Evolutionary conservation across 1,140 invertebrate species (phyloP).

Genomic region (Aphis craccivora): DNA sequence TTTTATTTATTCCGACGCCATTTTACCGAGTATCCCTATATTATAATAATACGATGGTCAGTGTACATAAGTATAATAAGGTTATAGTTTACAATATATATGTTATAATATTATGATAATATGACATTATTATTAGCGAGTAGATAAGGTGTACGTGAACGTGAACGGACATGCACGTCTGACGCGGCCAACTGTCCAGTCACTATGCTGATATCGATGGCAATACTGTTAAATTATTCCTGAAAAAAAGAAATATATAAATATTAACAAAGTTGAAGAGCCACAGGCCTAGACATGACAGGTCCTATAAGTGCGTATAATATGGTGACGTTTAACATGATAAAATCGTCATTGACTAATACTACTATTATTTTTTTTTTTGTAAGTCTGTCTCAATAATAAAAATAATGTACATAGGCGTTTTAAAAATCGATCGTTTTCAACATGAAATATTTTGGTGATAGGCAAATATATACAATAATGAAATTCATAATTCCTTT

Average conservation of each 20-base stretch:
- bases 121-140: neutral
- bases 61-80: neutral
- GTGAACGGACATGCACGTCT: neutral
- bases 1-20: neutral
- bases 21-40: neutral
- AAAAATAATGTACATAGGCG: too few relatives aligned
- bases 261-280: neutral
- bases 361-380: too few relatives aligned
- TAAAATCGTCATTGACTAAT: too few relatives aligned
- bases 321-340: too few relatives aligned
- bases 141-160: neutral
- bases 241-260: slow-evolving; percentile 57
- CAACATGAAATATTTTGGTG: too few relatives aligned
- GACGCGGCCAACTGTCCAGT: neutral
- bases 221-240: slow-evolving; percentile 48
- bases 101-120: neutral
- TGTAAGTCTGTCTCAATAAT: too few relatives aligned
- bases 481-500: too few relatives aligned
- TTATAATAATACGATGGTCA: neutral
- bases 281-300: too few relatives aligned
- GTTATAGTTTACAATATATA: neutral
- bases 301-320: too few relatives aligned
- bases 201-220: slow-evolving; percentile 20
- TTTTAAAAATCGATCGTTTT: too few relatives aligned
- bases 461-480: too few relatives aligned